Conservation (phyloP, 2,888 invertebrate genomes). For the Coremacera marginata region DNA sequence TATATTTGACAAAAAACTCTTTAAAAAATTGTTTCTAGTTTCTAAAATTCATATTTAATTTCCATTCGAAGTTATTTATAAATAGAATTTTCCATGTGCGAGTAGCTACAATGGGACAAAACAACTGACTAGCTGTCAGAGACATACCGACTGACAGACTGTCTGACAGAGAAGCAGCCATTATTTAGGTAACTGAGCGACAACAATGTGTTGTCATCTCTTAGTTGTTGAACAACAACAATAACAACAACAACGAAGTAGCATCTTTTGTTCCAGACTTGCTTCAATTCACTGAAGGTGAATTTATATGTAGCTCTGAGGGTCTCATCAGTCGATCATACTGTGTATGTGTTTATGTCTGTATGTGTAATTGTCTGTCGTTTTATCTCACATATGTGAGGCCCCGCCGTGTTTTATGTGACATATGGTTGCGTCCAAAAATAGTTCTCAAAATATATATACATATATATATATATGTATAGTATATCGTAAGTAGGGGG, state of each 20-base stretch:
- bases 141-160: not conserved
- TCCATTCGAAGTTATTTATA: constrained; percentile 17
- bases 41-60: constrained; percentile 17
- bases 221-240: not conserved
- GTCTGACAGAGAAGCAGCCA: not conserved
- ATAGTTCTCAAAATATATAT: constrained; percentile 26
- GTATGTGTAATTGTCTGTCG: not conserved
- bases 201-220: not conserved
- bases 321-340: not conserved
- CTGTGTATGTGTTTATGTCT: not conserved
- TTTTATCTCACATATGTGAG: constrained; percentile 1
- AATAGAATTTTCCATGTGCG: constrained; percentile 19
- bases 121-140: not conserved
- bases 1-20: not conserved
- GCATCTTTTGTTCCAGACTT: constrained; percentile 14
- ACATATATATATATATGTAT: not conserved
- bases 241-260: not conserved
- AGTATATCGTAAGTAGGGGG: constrained; percentile 33
- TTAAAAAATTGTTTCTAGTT: not conserved
- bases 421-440: constrained; percentile 35
- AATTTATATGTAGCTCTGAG: constrained; percentile 5
- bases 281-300: constrained; percentile 1
- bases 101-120: not conserved
- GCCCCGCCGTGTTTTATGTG: constrained; percentile 12
- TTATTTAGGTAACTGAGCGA: not conserved